Evolutionary conservation across 2,113 vertebrate genomes (phyloP).

Genomic region (Carettochelys insculpta): DNA sequence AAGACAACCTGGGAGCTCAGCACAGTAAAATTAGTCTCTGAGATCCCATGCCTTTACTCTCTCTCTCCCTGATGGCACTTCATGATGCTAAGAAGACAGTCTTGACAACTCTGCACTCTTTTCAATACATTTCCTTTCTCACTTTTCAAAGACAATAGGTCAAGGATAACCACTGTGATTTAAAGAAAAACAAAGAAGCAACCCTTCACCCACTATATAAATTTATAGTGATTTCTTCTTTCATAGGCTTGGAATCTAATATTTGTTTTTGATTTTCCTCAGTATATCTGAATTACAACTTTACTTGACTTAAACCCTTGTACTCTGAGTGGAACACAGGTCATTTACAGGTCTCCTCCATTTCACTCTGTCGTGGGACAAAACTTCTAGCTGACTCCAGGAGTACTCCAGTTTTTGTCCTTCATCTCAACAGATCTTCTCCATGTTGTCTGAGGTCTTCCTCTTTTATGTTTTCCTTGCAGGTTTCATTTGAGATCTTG

Average conservation of each 20-base stretch:
- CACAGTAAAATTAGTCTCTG: neutral
- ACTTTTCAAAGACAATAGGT: neutral
- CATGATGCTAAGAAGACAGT: neutral
- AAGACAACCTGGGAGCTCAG: neutral
- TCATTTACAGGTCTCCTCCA: no score
- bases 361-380: no score
- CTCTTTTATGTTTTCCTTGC: no score
- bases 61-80: neutral
- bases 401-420: no score
- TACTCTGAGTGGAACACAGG: no score
- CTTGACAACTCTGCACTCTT: neutral
- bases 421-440: no score
- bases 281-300: neutral
- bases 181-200: neutral
- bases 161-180: neutral
- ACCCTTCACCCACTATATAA: neutral
- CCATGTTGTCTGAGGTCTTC: no score
- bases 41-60: neutral
- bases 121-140: neutral
- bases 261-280: neutral
- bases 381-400: no score
- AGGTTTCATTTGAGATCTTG: no score
- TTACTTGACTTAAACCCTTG: no score
- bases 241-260: neutral
- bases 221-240: neutral